Percentiles rank a stretch among this genome's conserved stretches.
Conservation (phyloP, 2,113 vertebrate genomes). For the Tyrannus savana region DNA sequence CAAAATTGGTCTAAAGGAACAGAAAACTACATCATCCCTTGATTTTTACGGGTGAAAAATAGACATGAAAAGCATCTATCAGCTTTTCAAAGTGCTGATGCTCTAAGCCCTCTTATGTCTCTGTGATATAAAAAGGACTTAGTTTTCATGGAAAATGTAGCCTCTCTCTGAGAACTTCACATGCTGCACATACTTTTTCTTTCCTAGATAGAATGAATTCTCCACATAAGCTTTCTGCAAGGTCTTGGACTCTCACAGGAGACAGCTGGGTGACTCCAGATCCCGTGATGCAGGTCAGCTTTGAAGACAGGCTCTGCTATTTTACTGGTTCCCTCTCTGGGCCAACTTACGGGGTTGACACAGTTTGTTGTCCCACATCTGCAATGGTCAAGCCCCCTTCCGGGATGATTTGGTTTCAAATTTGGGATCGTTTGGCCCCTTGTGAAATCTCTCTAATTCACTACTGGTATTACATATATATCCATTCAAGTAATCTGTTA, state of each 20-base stretch:
- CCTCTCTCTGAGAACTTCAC: neutral
- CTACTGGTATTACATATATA: fast-evolving
- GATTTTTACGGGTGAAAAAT: neutral
- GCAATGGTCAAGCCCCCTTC: neutral
- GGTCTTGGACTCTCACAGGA: neutral
- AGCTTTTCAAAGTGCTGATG: neutral
- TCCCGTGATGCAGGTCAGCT: fast-evolving
- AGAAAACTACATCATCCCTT: neutral
- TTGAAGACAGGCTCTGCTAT: neutral
- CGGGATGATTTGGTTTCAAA: neutral
- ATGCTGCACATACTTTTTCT: neutral
- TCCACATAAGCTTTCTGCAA: neutral
- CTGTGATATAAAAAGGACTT: neutral
- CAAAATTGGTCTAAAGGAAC: neutral
- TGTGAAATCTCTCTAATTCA: neutral
- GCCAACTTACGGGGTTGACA: fast-evolving
- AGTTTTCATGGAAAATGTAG: neutral
- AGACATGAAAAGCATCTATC: neutral
- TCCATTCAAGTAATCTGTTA: neutral
- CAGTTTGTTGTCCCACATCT: neutral
- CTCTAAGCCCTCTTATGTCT: neutral
- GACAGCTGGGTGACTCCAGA: neutral
- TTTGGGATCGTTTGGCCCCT: neutral
- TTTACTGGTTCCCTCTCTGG: neutral
- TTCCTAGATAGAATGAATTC: neutral